Conservation (phyloP, 2,888 invertebrate genomes). For the Volucella zonaria region DNA sequence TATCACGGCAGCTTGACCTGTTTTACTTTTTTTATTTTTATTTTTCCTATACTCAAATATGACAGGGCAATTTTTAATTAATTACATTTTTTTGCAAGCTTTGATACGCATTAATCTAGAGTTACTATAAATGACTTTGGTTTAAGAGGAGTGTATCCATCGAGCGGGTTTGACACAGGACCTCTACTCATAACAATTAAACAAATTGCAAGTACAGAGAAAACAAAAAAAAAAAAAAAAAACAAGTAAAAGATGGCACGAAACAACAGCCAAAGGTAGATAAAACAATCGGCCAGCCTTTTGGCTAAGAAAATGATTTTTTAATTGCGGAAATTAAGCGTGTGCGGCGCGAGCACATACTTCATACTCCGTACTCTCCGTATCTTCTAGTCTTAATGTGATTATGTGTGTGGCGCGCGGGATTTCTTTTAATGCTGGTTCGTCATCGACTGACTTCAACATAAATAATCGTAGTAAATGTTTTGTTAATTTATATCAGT, state of each 20-base stretch:
- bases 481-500: constrained; percentile 66
- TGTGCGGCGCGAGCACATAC: constrained; percentile 68
- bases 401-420: constrained; percentile 69
- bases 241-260: constrained; percentile 8
- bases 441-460: constrained; percentile 69
- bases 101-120: constrained; percentile 27
- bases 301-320: constrained; percentile 79
- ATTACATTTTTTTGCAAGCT: constrained; percentile 24
- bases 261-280: constrained; percentile 7
- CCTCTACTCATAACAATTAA: constrained; percentile 17
- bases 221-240: constrained; percentile 16
- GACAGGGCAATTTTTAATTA: constrained; percentile 2
- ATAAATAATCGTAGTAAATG: constrained; percentile 67
- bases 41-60: background rate
- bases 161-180: constrained; percentile 20
- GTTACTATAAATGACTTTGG: constrained; percentile 4
- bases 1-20: constrained; percentile 47
- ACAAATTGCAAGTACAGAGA: constrained; percentile 30
- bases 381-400: constrained; percentile 46
- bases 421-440: constrained; percentile 71
- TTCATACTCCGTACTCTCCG: background rate
- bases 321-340: constrained; percentile 82
- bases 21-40: constrained; percentile 24
- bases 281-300: constrained; percentile 45
- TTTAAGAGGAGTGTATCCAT: background rate